phyloP scores from a whole-genome alignment of 2,797 vertebrate genomes.

The Scarus forsteni region DNA sequence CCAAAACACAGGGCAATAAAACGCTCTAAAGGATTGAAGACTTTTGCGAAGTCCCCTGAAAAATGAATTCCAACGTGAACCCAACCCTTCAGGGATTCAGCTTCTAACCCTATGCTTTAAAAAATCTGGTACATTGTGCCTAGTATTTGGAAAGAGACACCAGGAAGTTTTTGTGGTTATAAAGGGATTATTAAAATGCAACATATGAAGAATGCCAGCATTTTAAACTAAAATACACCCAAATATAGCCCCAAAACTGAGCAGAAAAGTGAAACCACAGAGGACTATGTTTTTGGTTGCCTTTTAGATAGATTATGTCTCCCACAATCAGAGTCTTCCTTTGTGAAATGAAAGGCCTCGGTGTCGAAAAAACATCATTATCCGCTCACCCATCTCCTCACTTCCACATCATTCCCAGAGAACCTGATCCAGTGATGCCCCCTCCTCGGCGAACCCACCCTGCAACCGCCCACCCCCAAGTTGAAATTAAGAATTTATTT shows the following conservation, averaged over 20 bases:
- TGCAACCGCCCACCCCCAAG: conserved; percentile 74
- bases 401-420: conserved; percentile 70
- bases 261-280: conserved; percentile 43
- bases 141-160: conserved; percentile 6
- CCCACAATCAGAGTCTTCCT: conserved; percentile 55
- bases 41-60: neutral
- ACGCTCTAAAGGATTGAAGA: neutral
- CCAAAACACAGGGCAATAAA: neutral
- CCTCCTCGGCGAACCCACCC: conserved; percentile 61
- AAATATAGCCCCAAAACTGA: conserved; percentile 42
- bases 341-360: conserved; percentile 66
- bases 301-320: conserved; percentile 47
- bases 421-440: conserved; percentile 73
- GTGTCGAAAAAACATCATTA: conserved; percentile 74
- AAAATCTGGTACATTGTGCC: conserved; percentile 25
- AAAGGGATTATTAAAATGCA: conserved; percentile 38
- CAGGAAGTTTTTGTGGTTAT: conserved; percentile 41
- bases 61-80: no score
- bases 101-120: conserved; percentile 30
- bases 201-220: conserved; percentile 33
- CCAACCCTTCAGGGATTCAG: conserved; percentile 11
- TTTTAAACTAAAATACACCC: conserved; percentile 45
- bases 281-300: conserved; percentile 47
- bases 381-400: conserved; percentile 66
- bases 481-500: conserved; percentile 88